Evolutionary conservation across 2,888 invertebrate species (phyloP), one percentile per base, ranked within the genome.

Genomic region (Harpagoxenus sublaevis): DNA sequence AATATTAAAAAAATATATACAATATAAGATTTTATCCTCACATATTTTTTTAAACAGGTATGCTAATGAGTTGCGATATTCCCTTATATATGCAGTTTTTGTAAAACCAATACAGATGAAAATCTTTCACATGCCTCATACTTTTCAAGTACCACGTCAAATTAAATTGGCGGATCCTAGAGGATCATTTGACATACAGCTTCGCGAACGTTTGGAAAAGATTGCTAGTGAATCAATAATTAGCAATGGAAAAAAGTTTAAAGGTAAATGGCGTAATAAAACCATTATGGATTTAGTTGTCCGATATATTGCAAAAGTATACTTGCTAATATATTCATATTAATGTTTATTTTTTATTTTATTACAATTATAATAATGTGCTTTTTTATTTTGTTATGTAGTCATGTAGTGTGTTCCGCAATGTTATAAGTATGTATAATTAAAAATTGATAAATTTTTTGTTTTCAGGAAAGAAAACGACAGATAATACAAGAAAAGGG

Each of bases 21-120:
- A 12, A 28, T 45, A 5, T 3, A 0, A 55, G 0, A 53, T 51
- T 48, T 53, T 35, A 79, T 68, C 23, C 9, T 66, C n/a, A 2
- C 60, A 18, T 31, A 62, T 15, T n/a, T 82, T 66, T 45, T 45
- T 62, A 66, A 57, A 31, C 82, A 94, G 94, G 90, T 94, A 92
- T 39, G 93, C 89, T 10, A 87, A 86, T 28, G 91, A 91, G 51
- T 84, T 92, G 35, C 89, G 91, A 55, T 94, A 93, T 51, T 48
- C 77, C 0, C 86, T 94, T 9, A 82, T 94, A 70, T 89, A 89
- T 74, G 85, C 88, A 15, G 86, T 90, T 42, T 92, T 90, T 71
- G 86, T 87, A 1, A 81, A 89, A 31, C 87, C 90, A n/a, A 83
- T 92, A 23, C 84, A 88, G n/a, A 39, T 90, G 9, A 68, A 88